Base-by-base conservation (phyloP, 2,797 vertebrate species). In the Thalassophryne amazonica region DNA sequence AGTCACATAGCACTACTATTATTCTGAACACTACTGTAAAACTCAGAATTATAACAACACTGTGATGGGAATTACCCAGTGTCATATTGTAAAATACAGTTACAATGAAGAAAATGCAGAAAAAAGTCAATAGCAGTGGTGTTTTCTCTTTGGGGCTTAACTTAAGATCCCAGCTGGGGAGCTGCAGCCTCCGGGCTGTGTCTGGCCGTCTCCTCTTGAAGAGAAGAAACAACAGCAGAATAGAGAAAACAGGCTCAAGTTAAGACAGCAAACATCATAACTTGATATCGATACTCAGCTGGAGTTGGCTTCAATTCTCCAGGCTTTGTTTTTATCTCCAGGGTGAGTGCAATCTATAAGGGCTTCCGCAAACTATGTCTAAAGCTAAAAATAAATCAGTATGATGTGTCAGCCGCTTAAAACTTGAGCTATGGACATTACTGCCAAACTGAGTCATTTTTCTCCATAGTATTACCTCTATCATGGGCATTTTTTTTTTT, bases 241-340 rank as follows among this genome's bases (percentile, higher is more conserved):
- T 68, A 63, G 60, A 80, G 60, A 77, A 66, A 73, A 75, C 49
- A 62, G 55, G 53, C 79, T 69, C 60, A 79, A 75, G 77, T 82
- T 85, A 76, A 87, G 82, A 88, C 73, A 88, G 76, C 83, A 87
- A 89, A 87, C 80, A 84, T 71, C 66, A 80, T 72, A 86, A 86
- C 77, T 63, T 81, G 79, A 83, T 81, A 80, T 74, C 48, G 50
- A 78, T 76, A 69, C 80, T 76, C 79, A 69, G 76, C 61, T 76
- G 72, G 72, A 69, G 69, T 73, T 78, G 55, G 43, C 69, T 78
- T 60, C 53, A 62, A 77, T 80, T 73, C 55, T 72, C 56, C 55
- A 16, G 61, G 61, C 74, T 73, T 50, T 69, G 65, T 56, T 74
- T 71, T 68, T 78, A 55, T 73, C 69, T 76, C 76, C 55, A 56